Evolutionary conservation across 2,113 vertebrate species (phyloP).

Genomic region (Anser cygnoides): DNA sequence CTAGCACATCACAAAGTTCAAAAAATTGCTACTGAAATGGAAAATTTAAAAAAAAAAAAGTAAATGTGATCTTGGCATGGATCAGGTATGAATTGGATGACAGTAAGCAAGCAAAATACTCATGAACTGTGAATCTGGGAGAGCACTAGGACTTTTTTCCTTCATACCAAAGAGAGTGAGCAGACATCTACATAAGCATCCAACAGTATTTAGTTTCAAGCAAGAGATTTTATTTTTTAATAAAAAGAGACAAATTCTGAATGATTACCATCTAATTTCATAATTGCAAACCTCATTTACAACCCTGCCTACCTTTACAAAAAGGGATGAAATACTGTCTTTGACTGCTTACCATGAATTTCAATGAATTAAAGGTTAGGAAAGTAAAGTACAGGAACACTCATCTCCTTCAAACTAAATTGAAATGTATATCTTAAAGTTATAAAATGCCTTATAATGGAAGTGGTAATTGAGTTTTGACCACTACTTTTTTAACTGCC

Average conservation of each 20-base stretch:
- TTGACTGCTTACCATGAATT: slow-evolving; percentile 53
- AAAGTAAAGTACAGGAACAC: slow-evolving; percentile 46
- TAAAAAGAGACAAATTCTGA: slow-evolving; percentile 58
- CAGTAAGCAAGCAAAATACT: slow-evolving; percentile 56
- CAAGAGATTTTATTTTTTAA: slow-evolving; percentile 63
- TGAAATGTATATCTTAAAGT: slow-evolving; percentile 46
- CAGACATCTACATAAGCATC: slow-evolving; percentile 74
- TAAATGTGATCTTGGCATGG: slow-evolving; percentile 11
- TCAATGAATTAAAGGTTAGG: slow-evolving; percentile 29
- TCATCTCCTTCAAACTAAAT: slow-evolving; percentile 59
- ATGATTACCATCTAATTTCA: slow-evolving; percentile 50
- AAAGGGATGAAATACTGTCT: slow-evolving; percentile 33
- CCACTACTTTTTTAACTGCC: slow-evolving; percentile 55
- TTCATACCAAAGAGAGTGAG: slow-evolving; percentile 62
- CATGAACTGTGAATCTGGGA: slow-evolving; percentile 16
- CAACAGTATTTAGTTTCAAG: slow-evolving; percentile 67
- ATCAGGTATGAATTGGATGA: neutral
- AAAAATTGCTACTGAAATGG: slow-evolving; percentile 44
- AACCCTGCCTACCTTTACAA: slow-evolving; percentile 66
- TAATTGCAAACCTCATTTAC: slow-evolving; percentile 73
- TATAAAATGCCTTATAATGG: slow-evolving; percentile 64
- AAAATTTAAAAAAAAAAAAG: neutral
- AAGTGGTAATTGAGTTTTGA: slow-evolving; percentile 67
- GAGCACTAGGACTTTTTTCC: slow-evolving; percentile 23
- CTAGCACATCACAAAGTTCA: slow-evolving; percentile 46